phyloP scores from a whole-genome alignment of 2,888 invertebrate genomes.

The Glyphotaelius pellucidus region DNA sequence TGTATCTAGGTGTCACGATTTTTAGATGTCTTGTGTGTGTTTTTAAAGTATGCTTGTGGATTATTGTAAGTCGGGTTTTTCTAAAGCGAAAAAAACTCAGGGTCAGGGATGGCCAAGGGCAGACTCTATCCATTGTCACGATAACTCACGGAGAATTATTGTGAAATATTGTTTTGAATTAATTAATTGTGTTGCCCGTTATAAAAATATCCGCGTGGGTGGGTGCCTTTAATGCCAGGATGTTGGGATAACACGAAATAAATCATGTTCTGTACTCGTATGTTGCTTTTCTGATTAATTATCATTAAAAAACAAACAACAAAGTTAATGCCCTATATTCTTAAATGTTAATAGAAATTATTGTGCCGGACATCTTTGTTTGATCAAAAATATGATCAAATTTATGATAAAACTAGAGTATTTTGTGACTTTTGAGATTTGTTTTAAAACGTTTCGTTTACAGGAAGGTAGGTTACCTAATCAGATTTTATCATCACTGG shows the following conservation, averaged over 20 bases:
- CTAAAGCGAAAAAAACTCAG: background rate
- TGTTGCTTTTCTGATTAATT: background rate
- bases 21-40: background rate
- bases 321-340: background rate
- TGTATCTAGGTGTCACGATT: background rate
- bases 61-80: background rate
- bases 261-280: background rate
- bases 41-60: background rate
- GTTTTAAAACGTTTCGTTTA: no score
- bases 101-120: background rate
- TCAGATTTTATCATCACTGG: no score
- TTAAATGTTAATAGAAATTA: no score
- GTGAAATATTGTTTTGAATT: background rate
- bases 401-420: no score
- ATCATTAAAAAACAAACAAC: background rate
- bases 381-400: no score
- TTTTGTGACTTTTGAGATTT: no score
- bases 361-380: background rate
- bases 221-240: background rate
- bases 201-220: background rate
- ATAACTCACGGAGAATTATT: background rate
- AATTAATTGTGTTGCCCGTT: background rate
- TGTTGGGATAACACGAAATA: background rate
- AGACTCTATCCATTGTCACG: background rate
- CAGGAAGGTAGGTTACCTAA: no score